Conservation (phyloP, 2,113 vertebrate species). For the cattle (Bos taurus) region DNA sequence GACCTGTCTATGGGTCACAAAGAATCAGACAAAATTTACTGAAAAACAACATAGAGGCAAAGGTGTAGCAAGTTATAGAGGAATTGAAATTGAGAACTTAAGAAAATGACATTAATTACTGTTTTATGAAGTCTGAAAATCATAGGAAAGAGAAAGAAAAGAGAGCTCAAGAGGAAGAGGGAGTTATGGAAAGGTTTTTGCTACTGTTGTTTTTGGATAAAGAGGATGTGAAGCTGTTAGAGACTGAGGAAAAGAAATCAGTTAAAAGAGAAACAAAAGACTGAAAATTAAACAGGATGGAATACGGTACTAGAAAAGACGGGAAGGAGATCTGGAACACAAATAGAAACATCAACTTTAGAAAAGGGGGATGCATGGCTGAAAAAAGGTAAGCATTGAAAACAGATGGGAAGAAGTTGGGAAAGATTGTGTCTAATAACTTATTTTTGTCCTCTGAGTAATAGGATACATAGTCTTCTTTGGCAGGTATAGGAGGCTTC, state of each 20-base stretch:
- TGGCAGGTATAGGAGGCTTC: not conserved
- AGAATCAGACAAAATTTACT: not conserved
- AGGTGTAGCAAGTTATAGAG: not conserved
- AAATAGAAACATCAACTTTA: not conserved
- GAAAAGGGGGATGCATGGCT: not conserved
- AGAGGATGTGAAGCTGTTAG: not conserved
- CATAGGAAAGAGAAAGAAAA: conserved; percentile 17
- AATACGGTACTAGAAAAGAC: not conserved
- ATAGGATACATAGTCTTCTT: not conserved
- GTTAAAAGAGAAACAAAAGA: conserved; percentile 2
- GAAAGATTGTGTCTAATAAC: not conserved
- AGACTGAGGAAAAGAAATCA: not conserved
- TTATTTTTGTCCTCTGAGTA: not conserved
- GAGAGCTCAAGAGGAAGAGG: not conserved
- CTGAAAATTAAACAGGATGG: not conserved
- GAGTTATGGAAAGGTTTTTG: not conserved
- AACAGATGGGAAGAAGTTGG: not conserved
- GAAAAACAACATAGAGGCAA: not conserved
- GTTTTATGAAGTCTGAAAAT: not conserved
- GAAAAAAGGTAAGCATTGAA: not conserved
- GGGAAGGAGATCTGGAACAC: not conserved
- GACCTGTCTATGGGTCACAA: not conserved
- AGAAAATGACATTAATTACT: not conserved
- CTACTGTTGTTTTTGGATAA: not conserved
- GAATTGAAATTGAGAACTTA: not conserved